phyloP scores from a whole-genome alignment of 1,140 invertebrate species.

The Drosophila murphyi region DNA sequence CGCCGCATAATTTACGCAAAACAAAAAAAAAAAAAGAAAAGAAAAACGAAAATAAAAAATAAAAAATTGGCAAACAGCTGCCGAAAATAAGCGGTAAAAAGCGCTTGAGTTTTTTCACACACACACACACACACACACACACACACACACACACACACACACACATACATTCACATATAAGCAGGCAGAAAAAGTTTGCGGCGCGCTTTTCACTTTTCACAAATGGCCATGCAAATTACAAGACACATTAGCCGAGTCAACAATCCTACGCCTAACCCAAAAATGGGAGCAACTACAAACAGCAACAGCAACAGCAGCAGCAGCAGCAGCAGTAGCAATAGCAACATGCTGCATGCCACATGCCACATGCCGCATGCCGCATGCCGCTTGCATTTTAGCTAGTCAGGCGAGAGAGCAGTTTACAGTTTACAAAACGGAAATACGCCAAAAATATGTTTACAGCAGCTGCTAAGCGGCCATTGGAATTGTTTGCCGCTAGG shows the following conservation, averaged over 20 bases:
- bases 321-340: conserved; percentile 24
- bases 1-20: conserved; percentile 78
- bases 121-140: conserved; percentile 5
- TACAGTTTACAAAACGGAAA: conserved; percentile 73
- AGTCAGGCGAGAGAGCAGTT: conserved; percentile 39
- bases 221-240: conserved; percentile 83
- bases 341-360: conserved; percentile 35
- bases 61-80: conserved; percentile 40
- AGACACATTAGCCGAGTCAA: conserved; percentile 76
- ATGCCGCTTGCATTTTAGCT: conserved; percentile 31
- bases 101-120: background rate
- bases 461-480: conserved; percentile 63
- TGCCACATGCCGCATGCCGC: conserved; percentile 34
- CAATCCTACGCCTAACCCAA: conserved; percentile 78
- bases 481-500: conserved; percentile 39
- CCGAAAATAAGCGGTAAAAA: conserved; percentile 28
- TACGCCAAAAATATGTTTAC: conserved; percentile 73
- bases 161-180: background rate
- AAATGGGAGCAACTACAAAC: conserved; percentile 70
- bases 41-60: conserved; percentile 6
- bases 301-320: conserved; percentile 6
- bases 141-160: background rate
- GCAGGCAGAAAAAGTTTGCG: conserved; percentile 26
- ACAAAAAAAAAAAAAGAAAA: conserved; percentile 19
- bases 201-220: conserved; percentile 76